Conservation (phyloP, 1,140 invertebrate genomes). For the Brachionus rotundiformis region DNA sequence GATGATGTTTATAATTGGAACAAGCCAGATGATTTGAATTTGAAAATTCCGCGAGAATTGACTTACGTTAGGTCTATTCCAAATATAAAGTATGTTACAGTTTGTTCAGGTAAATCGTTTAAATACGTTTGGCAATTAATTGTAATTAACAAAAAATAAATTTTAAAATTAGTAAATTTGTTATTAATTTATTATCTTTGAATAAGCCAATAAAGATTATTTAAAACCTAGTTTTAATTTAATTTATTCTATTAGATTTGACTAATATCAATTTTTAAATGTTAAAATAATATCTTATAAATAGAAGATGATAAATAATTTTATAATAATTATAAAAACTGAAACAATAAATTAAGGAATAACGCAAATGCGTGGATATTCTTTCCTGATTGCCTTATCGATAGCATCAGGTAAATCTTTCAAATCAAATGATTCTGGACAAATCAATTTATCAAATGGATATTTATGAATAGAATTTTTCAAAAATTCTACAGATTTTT, state of each 20-base stretch:
- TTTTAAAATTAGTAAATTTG: no score
- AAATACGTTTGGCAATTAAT: background rate
- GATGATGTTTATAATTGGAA: slow-evolving; percentile 31
- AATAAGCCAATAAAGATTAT: no score
- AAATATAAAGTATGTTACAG: slow-evolving; percentile 25
- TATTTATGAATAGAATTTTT: slow-evolving; percentile 48
- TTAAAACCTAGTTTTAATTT: no score
- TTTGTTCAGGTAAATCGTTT: background rate
- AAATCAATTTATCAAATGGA: background rate
- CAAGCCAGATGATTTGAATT: background rate
- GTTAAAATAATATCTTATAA: no score
- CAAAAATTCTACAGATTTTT: slow-evolving; percentile 50
- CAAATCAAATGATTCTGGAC: background rate
- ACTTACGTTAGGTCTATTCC: slow-evolving; percentile 27
- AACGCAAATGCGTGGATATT: slow-evolving; percentile 23
- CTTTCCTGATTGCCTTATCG: slow-evolving; percentile 21
- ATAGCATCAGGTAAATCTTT: slow-evolving; percentile 20
- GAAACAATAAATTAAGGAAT: background rate
- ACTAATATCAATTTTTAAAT: no score
- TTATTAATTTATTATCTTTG: no score
- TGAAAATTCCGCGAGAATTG: slow-evolving; percentile 47
- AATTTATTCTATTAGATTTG: no score
- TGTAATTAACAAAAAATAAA: background rate
- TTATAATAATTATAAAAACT: background rate
- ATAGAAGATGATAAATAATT: no score